Conservation (phyloP, 2,113 vertebrate genomes). For the Paramormyrops kingsleyae region DNA sequence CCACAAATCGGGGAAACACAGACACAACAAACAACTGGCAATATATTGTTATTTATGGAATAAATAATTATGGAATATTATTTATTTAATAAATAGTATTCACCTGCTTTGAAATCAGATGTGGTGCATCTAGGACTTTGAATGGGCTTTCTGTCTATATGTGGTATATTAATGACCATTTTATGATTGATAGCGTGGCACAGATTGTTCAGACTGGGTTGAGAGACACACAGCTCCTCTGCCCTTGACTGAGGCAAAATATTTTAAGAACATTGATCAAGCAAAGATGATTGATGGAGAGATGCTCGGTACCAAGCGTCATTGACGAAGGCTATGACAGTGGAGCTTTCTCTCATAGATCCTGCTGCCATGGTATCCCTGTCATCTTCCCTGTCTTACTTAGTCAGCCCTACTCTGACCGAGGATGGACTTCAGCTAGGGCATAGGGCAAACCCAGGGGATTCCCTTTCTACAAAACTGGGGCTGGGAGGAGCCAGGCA, state of each 20-base stretch:
- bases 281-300: constrained; percentile 1
- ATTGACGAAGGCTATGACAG: background rate
- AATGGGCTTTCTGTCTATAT: background rate
- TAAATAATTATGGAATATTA: no score
- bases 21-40: background rate
- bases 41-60: background rate
- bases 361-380: background rate
- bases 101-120: background rate
- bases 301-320: no score
- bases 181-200: background rate
- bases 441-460: background rate
- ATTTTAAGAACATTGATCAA: constrained; percentile 11
- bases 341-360: background rate
- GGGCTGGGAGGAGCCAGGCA: background rate
- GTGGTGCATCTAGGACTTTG: background rate
- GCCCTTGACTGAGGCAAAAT: background rate
- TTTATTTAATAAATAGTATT: background rate
- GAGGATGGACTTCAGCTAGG: background rate
- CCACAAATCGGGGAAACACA: background rate
- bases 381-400: background rate
- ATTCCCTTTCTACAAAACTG: background rate
- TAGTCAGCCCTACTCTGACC: background rate
- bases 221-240: background rate
- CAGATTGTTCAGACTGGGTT: background rate
- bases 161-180: background rate